Evolutionary conservation across 35 echinoderm and acorn worm genomes (phyloP).

Genomic region (Ophiothrix spiculata): DNA sequence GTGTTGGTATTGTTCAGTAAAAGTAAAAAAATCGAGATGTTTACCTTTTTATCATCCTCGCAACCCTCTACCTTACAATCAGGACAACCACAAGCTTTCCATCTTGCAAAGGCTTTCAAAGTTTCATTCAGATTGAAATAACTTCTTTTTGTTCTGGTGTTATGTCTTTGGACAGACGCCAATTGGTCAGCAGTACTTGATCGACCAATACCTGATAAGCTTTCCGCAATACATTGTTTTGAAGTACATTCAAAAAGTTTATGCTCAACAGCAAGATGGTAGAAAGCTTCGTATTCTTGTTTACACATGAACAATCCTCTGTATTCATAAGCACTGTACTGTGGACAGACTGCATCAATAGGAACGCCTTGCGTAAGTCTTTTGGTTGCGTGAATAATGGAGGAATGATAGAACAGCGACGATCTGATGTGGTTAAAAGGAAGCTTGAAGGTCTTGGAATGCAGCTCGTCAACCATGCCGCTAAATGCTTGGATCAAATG

Average conservation of each 20-base stretch:
- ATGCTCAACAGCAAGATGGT: background rate
- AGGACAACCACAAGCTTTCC: background rate
- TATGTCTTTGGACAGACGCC: background rate
- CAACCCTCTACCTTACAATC: background rate
- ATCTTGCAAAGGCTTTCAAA: background rate
- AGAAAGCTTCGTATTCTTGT: constrained; percentile 26
- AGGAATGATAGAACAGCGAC: constrained; percentile 15
- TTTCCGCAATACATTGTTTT: background rate
- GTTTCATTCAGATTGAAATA: background rate
- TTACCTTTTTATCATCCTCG: background rate
- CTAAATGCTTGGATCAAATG: constrained; percentile 5
- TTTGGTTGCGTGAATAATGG: constrained; percentile 13
- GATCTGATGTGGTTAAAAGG: constrained; percentile 10
- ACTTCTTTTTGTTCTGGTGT: background rate
- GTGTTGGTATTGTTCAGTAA: background rate
- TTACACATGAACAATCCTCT: constrained; percentile 29
- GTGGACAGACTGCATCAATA: background rate
- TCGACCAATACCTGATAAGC: background rate
- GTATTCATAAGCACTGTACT: constrained; percentile 29
- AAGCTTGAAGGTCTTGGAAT: background rate
- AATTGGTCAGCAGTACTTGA: background rate
- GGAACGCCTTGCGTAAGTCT: constrained; percentile 6
- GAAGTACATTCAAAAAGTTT: background rate
- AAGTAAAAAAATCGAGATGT: background rate
- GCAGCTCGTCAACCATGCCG: constrained; percentile 16